Evolutionary conservation across 2,113 vertebrate genomes (phyloP), one percentile per base, ranked within the genome.

Genomic region (Elaphurus davidianus): DNA sequence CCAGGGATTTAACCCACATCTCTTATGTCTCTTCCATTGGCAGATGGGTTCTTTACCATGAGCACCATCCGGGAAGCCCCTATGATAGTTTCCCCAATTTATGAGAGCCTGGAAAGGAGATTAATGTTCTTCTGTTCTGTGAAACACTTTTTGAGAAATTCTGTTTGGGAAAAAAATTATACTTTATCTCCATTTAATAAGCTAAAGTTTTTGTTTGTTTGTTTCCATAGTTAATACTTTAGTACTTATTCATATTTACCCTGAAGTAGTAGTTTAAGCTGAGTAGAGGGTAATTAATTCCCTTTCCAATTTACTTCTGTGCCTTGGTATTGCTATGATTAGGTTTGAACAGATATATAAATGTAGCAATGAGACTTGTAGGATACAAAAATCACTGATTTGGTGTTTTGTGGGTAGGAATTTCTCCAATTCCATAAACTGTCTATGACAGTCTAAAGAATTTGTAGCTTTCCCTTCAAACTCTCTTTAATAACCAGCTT

Each of bases 281-380:
- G 16, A 91, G 15, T 91, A 86, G n/a, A 96, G 36, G n/a, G 5
- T 78, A 96, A 81, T 94, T 87, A 87, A 27, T 95, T 95, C 33
- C 57, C 33, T 81, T n/a, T 30, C 74, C 13, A 85, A 21, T 83
- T 89, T 64, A 62, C 54, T 76, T 62, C 40, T 67, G 19, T 74
- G 50, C 30, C 23, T 71, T 10, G 12, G 14, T 64, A 40, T 52
- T 57, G 30, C 59, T 55, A 79, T 36, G 23, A 28, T 79, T 86
- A 36, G 43, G 3, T 78, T 83, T 83, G 57, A 90, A 19, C n/a
- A 59, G 50, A 57, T 27, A 45, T 2, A 12, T 40, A 96, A 71
- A 93, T 7, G 16, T 8, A 62, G 8, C 33, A 33, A 6, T 28
- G 36, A 86, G 45, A 40, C 10, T 21, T 45, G 16, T 11, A 30